Conservation (phyloP, 2,113 vertebrate genomes). For the Equus przewalskii region DNA sequence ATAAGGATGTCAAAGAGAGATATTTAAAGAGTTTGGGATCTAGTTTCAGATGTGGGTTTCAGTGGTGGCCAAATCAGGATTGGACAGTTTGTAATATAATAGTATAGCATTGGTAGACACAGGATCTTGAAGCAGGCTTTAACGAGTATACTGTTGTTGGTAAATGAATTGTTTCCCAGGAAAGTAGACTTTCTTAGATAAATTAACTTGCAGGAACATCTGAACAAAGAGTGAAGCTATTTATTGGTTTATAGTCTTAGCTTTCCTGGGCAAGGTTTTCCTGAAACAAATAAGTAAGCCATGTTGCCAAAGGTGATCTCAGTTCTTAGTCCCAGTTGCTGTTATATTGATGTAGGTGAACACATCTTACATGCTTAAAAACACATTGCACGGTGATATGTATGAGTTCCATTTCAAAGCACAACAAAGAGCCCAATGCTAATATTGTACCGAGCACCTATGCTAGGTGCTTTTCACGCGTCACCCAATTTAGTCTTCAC, state of each 20-base stretch:
- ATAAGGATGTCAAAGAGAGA: not conserved
- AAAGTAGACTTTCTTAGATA: conserved; percentile 36
- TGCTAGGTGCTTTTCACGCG: not conserved
- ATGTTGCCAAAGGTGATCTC: not conserved
- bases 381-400: not conserved
- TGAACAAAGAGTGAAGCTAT: conserved; percentile 10
- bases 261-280: conserved; percentile 12
- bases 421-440: not conserved
- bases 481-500: not conserved
- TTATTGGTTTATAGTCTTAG: conserved; percentile 34
- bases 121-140: not conserved
- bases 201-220: conserved; percentile 35
- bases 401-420: conserved; percentile 21
- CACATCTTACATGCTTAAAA: conserved; percentile 8
- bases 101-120: not conserved
- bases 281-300: conserved; percentile 51
- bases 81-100: not conserved
- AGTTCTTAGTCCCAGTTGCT: conserved; percentile 6
- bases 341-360: not conserved
- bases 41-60: not conserved
- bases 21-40: not conserved
- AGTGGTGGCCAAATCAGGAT: not conserved
- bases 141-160: not conserved
- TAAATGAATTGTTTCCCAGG: conserved; percentile 31
- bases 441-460: not conserved